phyloP scores from a whole-genome alignment of 2,888 invertebrate genomes.

The Ochropacha duplaris region DNA sequence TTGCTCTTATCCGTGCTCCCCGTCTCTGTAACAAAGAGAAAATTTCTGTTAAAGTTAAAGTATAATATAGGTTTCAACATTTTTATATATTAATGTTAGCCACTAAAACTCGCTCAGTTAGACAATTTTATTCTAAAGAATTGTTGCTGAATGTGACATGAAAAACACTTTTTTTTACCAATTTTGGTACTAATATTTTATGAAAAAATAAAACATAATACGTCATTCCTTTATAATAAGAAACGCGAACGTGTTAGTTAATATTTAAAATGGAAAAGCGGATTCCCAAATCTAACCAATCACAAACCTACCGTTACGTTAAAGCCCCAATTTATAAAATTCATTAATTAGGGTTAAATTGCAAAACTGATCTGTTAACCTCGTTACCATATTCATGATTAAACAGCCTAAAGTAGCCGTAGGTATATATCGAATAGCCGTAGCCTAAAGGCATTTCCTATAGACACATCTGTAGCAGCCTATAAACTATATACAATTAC shows the following conservation, averaged over 20 bases:
- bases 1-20: slow-evolving; percentile 88
- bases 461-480: too few species aligned
- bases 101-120: not conserved
- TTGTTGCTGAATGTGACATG: not conserved
- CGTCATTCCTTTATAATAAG: too few species aligned
- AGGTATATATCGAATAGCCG: too few species aligned
- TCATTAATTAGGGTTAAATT: not conserved
- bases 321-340: not conserved
- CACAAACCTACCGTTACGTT: not conserved
- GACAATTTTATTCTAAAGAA: not conserved
- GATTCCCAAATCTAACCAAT: not conserved
- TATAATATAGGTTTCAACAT: slow-evolving; percentile 5
- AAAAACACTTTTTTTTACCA: not conserved
- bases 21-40: slow-evolving; percentile 84
- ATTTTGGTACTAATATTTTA: not conserved
- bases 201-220: not conserved
- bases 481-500: too few species aligned
- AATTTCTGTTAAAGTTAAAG: slow-evolving; percentile 14
- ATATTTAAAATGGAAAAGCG: not conserved
- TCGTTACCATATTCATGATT: not conserved
- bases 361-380: not conserved
- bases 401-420: too few species aligned
- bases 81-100: not conserved
- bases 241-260: too few species aligned
- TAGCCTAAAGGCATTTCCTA: too few species aligned